Conservation (phyloP, 2,888 invertebrate genomes). For the Caenorhabditis uteleia region DNA sequence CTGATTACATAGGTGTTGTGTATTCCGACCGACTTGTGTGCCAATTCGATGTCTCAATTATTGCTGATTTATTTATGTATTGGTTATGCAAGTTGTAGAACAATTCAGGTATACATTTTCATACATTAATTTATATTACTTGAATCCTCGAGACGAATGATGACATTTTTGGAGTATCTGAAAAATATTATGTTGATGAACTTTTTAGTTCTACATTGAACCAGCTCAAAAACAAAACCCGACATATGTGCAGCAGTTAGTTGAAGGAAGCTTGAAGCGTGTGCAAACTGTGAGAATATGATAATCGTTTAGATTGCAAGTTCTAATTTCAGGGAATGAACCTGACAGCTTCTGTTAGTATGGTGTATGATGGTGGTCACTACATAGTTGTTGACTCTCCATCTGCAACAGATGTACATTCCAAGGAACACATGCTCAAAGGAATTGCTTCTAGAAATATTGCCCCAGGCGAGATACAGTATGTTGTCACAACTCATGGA, state of each 20-base stretch:
- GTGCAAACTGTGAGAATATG: conserved; percentile 42
- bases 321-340: conserved; percentile 43
- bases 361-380: conserved; percentile 61
- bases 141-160: conserved; percentile 16
- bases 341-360: conserved; percentile 56
- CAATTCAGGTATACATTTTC: conserved; percentile 25
- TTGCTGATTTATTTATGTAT: not conserved
- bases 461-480: conserved; percentile 56
- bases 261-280: conserved; percentile 45
- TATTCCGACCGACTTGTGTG: not conserved
- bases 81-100: conserved; percentile 23
- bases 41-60: not conserved
- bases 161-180: conserved; percentile 3
- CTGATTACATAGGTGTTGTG: too few species aligned
- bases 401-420: conserved; percentile 57
- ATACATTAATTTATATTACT: conserved; percentile 7
- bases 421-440: conserved; percentile 59
- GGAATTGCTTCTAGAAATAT: conserved; percentile 48
- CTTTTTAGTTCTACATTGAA: conserved; percentile 52
- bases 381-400: conserved; percentile 64
- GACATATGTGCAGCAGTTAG: conserved; percentile 53
- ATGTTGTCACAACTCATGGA: conserved; percentile 62
- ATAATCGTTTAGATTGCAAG: not conserved
- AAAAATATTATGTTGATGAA: conserved; percentile 7
- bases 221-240: conserved; percentile 45